Base-by-base conservation (phyloP, 2,888 invertebrate species). In the Eurytoma adleriae region DNA sequence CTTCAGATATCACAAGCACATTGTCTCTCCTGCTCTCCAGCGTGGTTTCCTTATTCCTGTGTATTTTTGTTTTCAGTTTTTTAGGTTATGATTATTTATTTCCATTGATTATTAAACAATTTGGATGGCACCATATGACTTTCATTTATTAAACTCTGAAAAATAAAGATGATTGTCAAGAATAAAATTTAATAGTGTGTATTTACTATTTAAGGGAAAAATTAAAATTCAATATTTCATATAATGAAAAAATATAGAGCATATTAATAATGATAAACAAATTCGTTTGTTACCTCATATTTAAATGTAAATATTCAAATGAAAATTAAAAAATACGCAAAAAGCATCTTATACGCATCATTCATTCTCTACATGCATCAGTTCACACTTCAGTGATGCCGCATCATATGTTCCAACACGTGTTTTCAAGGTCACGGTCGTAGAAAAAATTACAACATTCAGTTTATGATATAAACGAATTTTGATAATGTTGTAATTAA, bases 341-440 rank as follows among this genome's bases (percentile, higher is more conserved):
- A 40, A 40, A 7, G 40, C 40, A 40, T 40, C 7, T 10, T 10
- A 40, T 40, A 1, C 1, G 40, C 10, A 40, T 40, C 40, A 40
- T 40, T 30, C 2, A 30, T 30, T 7, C 7, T 30, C 7, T 40
- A 40, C 10, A 24, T 24, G 24, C 2, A 24, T 40, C 4, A 40
- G 7, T 40, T 40, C 10, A 40, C 5, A 10, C 40, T 40, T 40
- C 40, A 40, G 40, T 40, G 40, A 10, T 40, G 40, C 40, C 40
- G 40, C 40, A 40, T 40, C 48, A 20, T 13, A n/a, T 5, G 18
- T 20, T 7, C 27, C 52, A 71, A 48, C 16, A 24, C 24, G 24
- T 77, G 27, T 12, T 64, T 70, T 57, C 64, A 77, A 77, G 77
- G 62, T 64, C 77, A 71, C 18, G 27, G 50, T 20, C 50, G 3